Base-by-base conservation (phyloP, 2,888 invertebrate genomes). In the Lasioglossum morio region DNA sequence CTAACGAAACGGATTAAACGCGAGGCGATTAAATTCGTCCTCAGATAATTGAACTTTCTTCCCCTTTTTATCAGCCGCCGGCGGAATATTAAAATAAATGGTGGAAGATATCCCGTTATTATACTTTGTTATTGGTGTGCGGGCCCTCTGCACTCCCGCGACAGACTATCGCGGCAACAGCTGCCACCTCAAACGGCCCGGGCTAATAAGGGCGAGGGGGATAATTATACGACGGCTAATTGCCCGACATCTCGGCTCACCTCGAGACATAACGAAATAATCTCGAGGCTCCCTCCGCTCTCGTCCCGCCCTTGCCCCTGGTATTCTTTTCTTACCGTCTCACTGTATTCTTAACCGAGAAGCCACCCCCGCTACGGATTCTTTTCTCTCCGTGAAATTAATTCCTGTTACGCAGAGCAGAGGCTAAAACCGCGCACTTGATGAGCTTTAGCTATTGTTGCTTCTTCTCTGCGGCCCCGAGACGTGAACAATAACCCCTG, bases 141-240 rank as follows among this genome's bases (percentile, higher is more conserved):
- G 60, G 46, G 72, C 76, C 80, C 40, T 14, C 80, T 81, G 7
- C 37, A 66, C 82, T 77, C 46, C 53, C 63, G 72, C 74, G 66
- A 48, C 77, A 43, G 78, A 78, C 74, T 83, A 80, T 81, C 82
- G 82, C 73, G 83, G 84, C 43, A 90, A 85, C 89, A 86, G 85
- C 87, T 86, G 87, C 86, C 84, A 82, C 84, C 86, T 84, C 78
- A 81, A 79, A 70, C 78, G 74, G 77, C 72, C 63, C 69, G 79
- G 79, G 80, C 85, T 86, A 90, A 90, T 89, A 90, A 87, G 85
- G 76, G 80, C 72, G 81, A 87, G 85, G 86, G 86, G 87, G 90
- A 93, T 93, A 93, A 93, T 93, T 93, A 92, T 90, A 91, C 91
- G 90, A 92, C 84, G 88, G 90, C 91, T 93, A 93, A 93, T 93